These are phyloP conservation scores for Acronicta alni DNA, from an alignment of 2,888 invertebrate species.

Conservation along the genomic window DNA sequence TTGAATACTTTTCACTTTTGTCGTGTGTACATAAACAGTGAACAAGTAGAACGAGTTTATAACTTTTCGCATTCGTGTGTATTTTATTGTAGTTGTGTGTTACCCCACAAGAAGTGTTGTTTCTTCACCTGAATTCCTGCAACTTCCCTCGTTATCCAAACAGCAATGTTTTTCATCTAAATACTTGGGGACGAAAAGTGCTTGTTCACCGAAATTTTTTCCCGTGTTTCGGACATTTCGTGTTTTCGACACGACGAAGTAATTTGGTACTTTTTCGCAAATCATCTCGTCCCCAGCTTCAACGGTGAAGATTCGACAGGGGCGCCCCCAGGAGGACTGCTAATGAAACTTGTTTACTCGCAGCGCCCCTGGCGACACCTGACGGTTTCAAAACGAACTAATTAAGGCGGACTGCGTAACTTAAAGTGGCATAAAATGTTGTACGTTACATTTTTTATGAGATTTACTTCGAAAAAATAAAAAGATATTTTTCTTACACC, in stretches of 20 bases:
- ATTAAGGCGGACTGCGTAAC: constrained; percentile 49
- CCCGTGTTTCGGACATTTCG: constrained; percentile 49
- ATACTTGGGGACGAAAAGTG: constrained; percentile 46
- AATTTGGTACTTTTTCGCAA: constrained; percentile 60
- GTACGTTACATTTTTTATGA: constrained; percentile 48
- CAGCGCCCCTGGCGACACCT: constrained; percentile 53
- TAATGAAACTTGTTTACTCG: constrained; percentile 61
- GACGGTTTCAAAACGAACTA: constrained; percentile 59
- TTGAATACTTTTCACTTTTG: not conserved
- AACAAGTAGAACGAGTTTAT: constrained; percentile 4
- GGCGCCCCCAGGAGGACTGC: constrained; percentile 43
- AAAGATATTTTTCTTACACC: constrained; percentile 38
- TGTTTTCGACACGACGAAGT: constrained; percentile 57
- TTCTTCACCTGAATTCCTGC: constrained; percentile 40
- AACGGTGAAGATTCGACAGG: constrained; percentile 49
- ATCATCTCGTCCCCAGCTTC: constrained; percentile 47
- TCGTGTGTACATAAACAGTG: not conserved
- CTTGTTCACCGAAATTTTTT: constrained; percentile 47
- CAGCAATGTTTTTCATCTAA: constrained; percentile 50
- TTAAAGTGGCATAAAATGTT: constrained; percentile 50
- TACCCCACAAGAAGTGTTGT: constrained; percentile 31
- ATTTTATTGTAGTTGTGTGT: constrained; percentile 15
- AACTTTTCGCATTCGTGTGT: constrained; percentile 12
- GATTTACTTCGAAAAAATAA: constrained; percentile 34
- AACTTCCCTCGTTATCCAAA: constrained; percentile 46